Percentiles rank a stretch among this genome's conserved stretches.
Evolutionary conservation across 2,797 vertebrate genomes (phyloP).

Genomic region (Loris lydekkerianus): DNA sequence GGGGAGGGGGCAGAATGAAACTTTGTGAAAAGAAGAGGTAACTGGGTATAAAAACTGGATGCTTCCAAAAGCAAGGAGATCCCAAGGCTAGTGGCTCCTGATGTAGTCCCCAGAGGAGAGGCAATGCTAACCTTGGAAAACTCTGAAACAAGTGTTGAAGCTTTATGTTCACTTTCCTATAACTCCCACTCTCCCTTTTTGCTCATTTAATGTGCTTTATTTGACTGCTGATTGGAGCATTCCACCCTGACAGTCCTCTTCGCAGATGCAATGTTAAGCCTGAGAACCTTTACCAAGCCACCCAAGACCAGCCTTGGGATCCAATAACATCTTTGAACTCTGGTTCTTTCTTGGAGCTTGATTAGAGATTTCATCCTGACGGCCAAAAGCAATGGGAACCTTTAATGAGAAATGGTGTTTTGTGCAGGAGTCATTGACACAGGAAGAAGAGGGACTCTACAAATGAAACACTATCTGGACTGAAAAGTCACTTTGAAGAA

Average conservation of each 20-base stretch:
- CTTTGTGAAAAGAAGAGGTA: not conserved
- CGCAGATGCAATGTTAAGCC: conserved; percentile 42
- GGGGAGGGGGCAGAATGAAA: not conserved
- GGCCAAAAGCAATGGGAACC: conserved; percentile 75
- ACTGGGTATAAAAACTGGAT: conserved; percentile 27
- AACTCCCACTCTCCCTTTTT: conserved; percentile 58
- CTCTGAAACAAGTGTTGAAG: conserved; percentile 57
- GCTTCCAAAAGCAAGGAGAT: conserved; percentile 65
- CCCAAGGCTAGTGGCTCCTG: conserved; percentile 73
- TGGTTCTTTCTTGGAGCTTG: conserved; percentile 73
- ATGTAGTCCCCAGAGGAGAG: conserved; percentile 33
- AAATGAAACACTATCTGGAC: conserved; percentile 70
- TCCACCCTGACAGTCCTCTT: conserved; percentile 73
- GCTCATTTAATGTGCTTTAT: conserved; percentile 78
- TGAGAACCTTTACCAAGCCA: conserved; percentile 51
- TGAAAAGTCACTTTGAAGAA: conserved; percentile 77
- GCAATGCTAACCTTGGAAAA: conserved; percentile 43
- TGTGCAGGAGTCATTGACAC: conserved; percentile 62
- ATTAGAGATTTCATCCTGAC: conserved; percentile 78
- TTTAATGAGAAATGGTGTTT: conserved; percentile 79
- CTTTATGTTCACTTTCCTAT: conserved; percentile 69
- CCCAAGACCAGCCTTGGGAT: conserved; percentile 75
- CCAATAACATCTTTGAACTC: conserved; percentile 81
- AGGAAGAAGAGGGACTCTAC: conserved; percentile 62
- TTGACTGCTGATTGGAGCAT: conserved; percentile 73